Conservation (phyloP, 2,888 invertebrate genomes). For the Empis stercorea region DNA sequence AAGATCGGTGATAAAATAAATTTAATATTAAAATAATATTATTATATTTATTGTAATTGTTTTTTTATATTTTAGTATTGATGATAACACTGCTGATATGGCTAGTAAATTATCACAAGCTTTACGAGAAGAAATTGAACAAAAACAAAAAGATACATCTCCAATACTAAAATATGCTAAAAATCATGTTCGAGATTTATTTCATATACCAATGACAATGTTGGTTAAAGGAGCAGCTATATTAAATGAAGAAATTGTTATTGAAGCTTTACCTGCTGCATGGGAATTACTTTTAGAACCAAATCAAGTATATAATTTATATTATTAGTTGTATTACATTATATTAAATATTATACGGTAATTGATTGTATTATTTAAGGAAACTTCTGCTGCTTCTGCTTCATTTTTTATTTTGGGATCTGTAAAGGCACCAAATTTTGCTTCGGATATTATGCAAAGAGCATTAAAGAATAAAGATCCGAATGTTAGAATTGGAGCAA, state of each 20-base stretch:
- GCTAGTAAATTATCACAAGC: constrained; percentile 30
- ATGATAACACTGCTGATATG: constrained; percentile 34
- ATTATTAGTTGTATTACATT: too few species aligned
- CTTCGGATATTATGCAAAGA: constrained; percentile 77
- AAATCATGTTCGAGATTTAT: constrained; percentile 69
- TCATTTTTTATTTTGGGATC: constrained; percentile 86
- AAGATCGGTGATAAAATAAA: constrained; percentile 43
- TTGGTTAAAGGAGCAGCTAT: constrained; percentile 84
- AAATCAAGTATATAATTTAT: constrained; percentile 45
- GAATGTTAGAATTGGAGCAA: constrained; percentile 66
- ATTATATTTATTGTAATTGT: neutral
- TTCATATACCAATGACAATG: constrained; percentile 78
- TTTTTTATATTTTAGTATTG: constrained; percentile 25
- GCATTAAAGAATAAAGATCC: constrained; percentile 78
- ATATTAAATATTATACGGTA: too few species aligned
- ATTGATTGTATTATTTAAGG: constrained; percentile 36
- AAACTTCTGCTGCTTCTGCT: constrained; percentile 72
- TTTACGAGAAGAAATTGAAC: constrained; percentile 34
- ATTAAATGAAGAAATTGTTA: constrained; percentile 73
- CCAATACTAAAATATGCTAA: constrained; percentile 70
- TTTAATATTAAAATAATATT: neutral
- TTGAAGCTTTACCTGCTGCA: constrained; percentile 78
- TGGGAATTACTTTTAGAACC: constrained; percentile 91
- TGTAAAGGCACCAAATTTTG: constrained; percentile 80
- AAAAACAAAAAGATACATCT: constrained; percentile 45